Evolutionary conservation across 2,888 invertebrate genomes (phyloP), one percentile per base, ranked within the genome.

Genomic region (Clunio marinus): DNA sequence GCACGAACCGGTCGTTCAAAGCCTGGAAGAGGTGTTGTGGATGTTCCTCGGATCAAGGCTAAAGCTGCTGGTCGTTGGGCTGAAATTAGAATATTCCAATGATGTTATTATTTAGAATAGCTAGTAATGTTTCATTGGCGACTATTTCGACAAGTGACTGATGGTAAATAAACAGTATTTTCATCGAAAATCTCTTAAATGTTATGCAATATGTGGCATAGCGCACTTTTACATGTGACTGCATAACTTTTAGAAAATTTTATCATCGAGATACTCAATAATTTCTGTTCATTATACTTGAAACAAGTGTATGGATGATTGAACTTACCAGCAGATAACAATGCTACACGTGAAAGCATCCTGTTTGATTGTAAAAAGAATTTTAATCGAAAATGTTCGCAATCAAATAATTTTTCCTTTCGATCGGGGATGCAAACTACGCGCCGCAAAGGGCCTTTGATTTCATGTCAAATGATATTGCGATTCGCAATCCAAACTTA

Each of bases 1-100:
- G 82, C 83, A 72, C 91, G 83, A 68, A 85, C 82, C 1, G 86
- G 87, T 59, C 89, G 83, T 22, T 91, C 90, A 78, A 86, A 91
- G 78, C 89, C 90, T 70, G 83, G 83, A n/a, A n/a, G n/a, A n/a
- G n/a, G n/a, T 72, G 86, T 86, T 57, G 78, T 74, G 20, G 83
- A 80, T 0, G 84, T 76, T 67, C 82, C 81, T 69, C 86, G 82
- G 3, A 81, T 79, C 17, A 81, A 82, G 58, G 84, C 77, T 17
- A 83, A 70, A 60, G 74, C 75, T 68, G 76, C 66, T 37, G 78
- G 78, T 70, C 76, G 75, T 74, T 77, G 77, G 71, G 74, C 79
- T 78, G 69, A 0, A 73, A 72, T 32, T 1, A 35, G 17, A 59
- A 45, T 17, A 28, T 0, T 10, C 2, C 28, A 24, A 27, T 13